Base-by-base conservation (phyloP, 2,113 vertebrate genomes). In the Microcebus griseorufus region DNA sequence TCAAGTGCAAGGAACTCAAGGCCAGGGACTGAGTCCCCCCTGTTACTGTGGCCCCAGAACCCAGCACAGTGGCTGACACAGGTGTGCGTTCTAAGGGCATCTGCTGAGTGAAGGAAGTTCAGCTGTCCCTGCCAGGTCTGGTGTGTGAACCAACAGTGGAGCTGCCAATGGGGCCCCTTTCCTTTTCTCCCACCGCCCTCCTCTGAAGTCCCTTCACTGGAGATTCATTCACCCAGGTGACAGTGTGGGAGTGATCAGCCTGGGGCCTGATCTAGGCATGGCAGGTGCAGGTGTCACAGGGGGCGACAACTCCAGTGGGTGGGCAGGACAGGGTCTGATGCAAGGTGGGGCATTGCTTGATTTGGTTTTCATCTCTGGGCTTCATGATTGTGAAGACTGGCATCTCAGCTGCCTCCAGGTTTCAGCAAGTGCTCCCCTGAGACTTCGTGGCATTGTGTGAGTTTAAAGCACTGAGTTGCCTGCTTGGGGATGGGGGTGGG, bases 171-270 rank as follows among this genome's bases (percentile, higher is more conserved):
- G 0, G 13, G 3, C 1, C 5, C 4, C 45, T 67, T 2, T 51
- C 34, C 29, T 83, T 48, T 42, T 0, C 6, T 29, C 5, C 22
- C 0, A 1, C 20, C 10, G 65, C 16, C 3, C 13, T 6, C 11
- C 16, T 32, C 5, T 32, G 60, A 55, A 25, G 37, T 42, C 60
- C 39, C 58, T 65, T 7, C 39, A 9, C 4, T 42, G 12, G 42
- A 51, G 51, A 42, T 14, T 73, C 32, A 75, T 65, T 55, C 1
- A 0, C 6, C 14, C 20, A 67, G 39, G 39, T 3, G 10, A 53
- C 45, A 42, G 25, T 13, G 9, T 17, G 48, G 22, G n/a, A 37
- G 64, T 81, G 69, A 48, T 27, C 17, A 23, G 25, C 9, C 18
- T 72, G 39, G 58, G 32, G 6, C 2, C 18, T 37, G 10, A 88